A percentile compares a stretch with the other conserved stretches of the same genome.
phyloP scores from a whole-genome alignment of 2,797 vertebrate species.

The Phalanger gymnotis region DNA sequence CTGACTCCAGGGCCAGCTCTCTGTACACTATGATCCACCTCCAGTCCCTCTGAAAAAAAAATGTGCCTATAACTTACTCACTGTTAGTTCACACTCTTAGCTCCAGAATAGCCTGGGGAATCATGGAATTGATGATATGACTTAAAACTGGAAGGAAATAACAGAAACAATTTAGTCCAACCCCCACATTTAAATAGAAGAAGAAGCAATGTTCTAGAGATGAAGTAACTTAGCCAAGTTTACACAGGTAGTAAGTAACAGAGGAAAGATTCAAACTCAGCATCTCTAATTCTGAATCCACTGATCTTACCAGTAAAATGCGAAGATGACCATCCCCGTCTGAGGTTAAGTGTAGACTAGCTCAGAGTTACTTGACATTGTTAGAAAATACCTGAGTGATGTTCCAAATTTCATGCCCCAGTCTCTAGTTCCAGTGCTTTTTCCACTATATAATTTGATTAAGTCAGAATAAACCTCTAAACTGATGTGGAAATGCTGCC shows the following conservation, averaged over 20 bases:
- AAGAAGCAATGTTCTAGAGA: background rate
- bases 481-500: background rate
- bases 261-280: conserved; percentile 61
- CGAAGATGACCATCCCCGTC: background rate
- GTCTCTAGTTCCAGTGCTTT: background rate
- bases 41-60: background rate
- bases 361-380: background rate
- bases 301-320: background rate
- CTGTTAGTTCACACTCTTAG: background rate
- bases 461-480: background rate
- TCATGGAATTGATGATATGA: background rate
- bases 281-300: background rate
- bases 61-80: background rate
- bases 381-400: background rate
- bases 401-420: background rate
- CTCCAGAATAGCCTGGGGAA: background rate
- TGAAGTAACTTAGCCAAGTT: background rate
- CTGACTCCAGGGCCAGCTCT: background rate
- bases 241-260: conserved; percentile 19
- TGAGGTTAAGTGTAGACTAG: background rate
- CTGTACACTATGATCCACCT: background rate
- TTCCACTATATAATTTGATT: background rate
- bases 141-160: background rate
- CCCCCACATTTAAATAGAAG: background rate
- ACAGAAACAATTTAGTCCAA: background rate